These are phyloP conservation scores for Batillaria attramentaria DNA, from an alignment of 1,140 invertebrate species.

Conservation along the genomic window DNA sequence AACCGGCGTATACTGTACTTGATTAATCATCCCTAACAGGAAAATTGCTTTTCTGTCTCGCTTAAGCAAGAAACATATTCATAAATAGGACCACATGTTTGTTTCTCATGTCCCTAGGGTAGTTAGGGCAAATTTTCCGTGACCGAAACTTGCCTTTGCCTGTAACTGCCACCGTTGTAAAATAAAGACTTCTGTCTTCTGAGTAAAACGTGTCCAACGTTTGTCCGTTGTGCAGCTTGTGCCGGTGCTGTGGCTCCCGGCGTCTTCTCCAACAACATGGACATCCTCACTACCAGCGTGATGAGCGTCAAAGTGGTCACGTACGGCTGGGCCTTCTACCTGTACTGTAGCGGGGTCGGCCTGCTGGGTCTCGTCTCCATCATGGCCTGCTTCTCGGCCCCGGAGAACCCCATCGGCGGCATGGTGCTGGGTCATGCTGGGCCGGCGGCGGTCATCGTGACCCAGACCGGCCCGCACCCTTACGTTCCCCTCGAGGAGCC, in stretches of 20 bases:
- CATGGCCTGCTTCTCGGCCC: constrained; percentile 16
- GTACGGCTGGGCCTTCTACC: constrained; percentile 19
- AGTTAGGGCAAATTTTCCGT: no score
- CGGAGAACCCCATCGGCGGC: not conserved
- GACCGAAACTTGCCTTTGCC: no score
- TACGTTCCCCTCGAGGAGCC: not conserved
- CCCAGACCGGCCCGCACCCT: not conserved
- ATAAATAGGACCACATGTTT: no score
- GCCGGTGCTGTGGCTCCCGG: not conserved
- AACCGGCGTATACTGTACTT: no score
- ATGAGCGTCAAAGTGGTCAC: not conserved
- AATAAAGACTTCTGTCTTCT: no score
- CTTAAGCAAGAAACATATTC: no score
- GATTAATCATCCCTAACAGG: no score
- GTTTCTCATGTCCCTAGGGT: no score
- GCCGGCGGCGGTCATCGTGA: not conserved
- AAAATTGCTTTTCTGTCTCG: no score
- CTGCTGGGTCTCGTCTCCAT: not conserved
- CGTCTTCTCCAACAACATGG: not conserved
- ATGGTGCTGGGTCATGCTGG: not conserved
- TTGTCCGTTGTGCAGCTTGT: no score
- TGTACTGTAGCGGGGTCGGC: constrained; percentile 9
- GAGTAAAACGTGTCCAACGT: no score
- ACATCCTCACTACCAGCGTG: not conserved
- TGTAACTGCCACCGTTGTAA: no score